Evolutionary conservation across 1,140 invertebrate species (phyloP), one percentile per base, ranked within the genome.

Genomic region (Bombus difficillimus): DNA sequence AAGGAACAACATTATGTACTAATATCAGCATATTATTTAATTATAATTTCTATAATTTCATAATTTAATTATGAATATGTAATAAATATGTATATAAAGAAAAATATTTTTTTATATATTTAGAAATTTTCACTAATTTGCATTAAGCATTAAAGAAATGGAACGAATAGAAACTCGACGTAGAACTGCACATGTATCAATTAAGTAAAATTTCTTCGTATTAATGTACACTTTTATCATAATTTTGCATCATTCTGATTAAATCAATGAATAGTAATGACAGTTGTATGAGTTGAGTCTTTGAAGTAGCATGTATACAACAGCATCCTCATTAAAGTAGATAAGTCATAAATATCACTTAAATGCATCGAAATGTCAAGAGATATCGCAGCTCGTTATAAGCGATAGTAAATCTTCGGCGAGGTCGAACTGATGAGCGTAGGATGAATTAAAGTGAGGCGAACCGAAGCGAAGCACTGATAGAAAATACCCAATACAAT

Each of bases 311-410:
- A 41, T 5, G 2, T 57, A 22, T 68, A 74, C 10, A 87, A 86
- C 84, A 80, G 78, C 86, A 90, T 93, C 88, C 89, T 91, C 86
- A 92, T 92, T 93, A 92, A 88, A 82, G 66, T 64, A 47, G 66
- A 81, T 80, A 89, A 88, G 78, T 86, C 90, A 92, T 93, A 92
- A 93, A 93, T 93, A 94, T 92, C 91, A 92, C 88, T 91, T 91
- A 80, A 76, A 47, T 80, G 75, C 86, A 88, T 91, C 87, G 90
- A 85, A 82, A 18, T 69, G 68, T 59, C 80, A 12, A 22, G 71
- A 83, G 62, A 76, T 88, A 90, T 89, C 85, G 75, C 75, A 78
- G 78, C 88, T 94, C 88, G 92, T 94, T 94, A 93, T 86, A 86
- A 87, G 82, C 77, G 15, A 75, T 84, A 72, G 85, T 88, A 91